Base-by-base conservation (phyloP, 2,113 vertebrate species). In the Sterna hirundo region DNA sequence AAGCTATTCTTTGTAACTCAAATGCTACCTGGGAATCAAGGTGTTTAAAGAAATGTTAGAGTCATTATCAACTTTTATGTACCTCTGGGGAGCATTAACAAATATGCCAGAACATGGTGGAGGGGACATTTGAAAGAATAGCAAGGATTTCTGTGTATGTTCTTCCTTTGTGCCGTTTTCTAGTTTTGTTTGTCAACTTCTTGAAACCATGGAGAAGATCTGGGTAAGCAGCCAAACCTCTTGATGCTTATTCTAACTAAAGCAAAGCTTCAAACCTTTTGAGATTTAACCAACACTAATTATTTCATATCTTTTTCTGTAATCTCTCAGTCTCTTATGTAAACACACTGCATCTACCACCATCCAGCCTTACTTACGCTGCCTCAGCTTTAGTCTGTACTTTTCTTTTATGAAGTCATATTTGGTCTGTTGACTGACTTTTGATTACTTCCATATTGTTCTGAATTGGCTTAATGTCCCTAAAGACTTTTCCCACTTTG, bases 381-480 rank as follows among this genome's bases (percentile, higher is more conserved):
- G 51, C 72, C 10, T 66, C 66, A 72, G 32, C 46, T 91, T 88
- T 94, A 94, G 75, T 82, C 74, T 87, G 38, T 79, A 90, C 62
- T 95, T 96, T 96, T 80, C 58, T 96, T 97, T 97, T 92, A 91
- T n/a, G 66, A 96, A 92, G 68, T 90, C 71, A 96, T 97, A 93
- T 96, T 97, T 98, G 65, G 86, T 97, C 93, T 93, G 77, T 93
- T 68, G 90, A 96, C 76, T 87, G 92, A 96, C 60, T 98, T 97
- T 96, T 97, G 96, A 98, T 98, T 98, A 95, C 54, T 98, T 97
- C 94, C 95, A 97, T 96, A 94, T 96, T 97, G 69, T 83, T 97
- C 89, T 95, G 93, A 96, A 96, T 96, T 97, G 76, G 42, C 64
- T 97, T 97, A 95, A 96, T 96, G 75, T 96, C 92, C 96, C 96